These are phyloP conservation scores for Synanceia verrucosa DNA, from an alignment of 2,797 vertebrate genomes.

Conservation along the genomic window DNA sequence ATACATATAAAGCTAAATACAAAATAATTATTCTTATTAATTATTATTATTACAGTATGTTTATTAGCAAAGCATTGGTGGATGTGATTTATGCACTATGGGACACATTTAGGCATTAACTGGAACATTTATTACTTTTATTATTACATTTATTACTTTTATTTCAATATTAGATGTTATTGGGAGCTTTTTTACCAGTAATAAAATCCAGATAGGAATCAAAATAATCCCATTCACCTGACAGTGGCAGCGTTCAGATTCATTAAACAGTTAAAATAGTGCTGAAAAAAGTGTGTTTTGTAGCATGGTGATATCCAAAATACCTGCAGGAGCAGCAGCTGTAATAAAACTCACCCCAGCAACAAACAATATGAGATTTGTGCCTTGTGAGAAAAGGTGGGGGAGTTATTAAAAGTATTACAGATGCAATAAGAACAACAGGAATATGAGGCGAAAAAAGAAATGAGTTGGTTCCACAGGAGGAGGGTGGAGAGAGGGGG, in stretches of 20 bases:
- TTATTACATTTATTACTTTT: no score
- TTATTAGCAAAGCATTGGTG: no score
- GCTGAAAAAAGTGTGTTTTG: background rate
- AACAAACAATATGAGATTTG: slow-evolving; percentile 2
- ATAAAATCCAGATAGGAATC: background rate
- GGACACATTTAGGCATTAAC: no score
- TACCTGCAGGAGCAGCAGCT: background rate
- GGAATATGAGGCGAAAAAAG: background rate
- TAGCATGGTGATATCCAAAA: background rate
- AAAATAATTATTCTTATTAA: no score
- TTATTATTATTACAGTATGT: no score
- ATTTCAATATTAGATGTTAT: background rate
- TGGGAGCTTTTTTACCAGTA: background rate
- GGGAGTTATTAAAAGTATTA: slow-evolving; percentile 7
- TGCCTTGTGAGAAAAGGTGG: slow-evolving; percentile 1
- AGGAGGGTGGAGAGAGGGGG: slow-evolving; percentile 7
- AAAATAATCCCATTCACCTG: background rate
- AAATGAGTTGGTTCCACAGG: slow-evolving; percentile 19
- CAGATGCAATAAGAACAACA: slow-evolving; percentile 23
- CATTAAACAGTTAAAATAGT: background rate
- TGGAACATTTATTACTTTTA: no score
- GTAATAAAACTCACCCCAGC: background rate
- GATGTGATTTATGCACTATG: no score
- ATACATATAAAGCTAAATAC: no score
- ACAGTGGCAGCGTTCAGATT: background rate